phyloP scores from a whole-genome alignment of 2,797 vertebrate genomes.

The Myotis vivesi region DNA sequence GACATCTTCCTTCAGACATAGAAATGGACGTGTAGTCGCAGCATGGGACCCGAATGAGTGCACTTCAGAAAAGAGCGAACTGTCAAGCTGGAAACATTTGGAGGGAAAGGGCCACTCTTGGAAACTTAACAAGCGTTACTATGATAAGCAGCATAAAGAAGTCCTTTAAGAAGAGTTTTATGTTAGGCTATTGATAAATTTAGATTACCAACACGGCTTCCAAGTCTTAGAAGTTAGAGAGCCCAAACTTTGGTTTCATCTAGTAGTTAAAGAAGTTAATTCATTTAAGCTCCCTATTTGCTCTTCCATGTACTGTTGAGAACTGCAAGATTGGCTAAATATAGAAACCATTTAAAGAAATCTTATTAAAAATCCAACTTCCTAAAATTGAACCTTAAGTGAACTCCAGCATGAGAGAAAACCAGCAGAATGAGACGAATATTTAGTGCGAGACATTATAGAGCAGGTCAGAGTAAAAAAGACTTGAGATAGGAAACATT shows the following conservation, averaged over 20 bases:
- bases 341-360: slow-evolving; percentile 62
- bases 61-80: neutral
- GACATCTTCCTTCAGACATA: neutral
- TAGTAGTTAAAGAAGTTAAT: slow-evolving; percentile 33
- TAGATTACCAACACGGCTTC: neutral
- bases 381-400: slow-evolving; percentile 69
- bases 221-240: slow-evolving; percentile 41
- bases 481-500: neutral
- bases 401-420: slow-evolving; percentile 55
- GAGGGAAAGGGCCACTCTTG: neutral
- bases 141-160: slow-evolving; percentile 12
- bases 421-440: slow-evolving; percentile 33
- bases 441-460: slow-evolving; percentile 52
- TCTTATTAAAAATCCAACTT: slow-evolving; percentile 69
- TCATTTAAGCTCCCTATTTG: slow-evolving; percentile 40
- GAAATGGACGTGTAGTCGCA: neutral
- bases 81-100: slow-evolving; percentile 20
- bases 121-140: neutral
- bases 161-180: neutral
- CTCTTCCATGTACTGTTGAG: slow-evolving; percentile 51
- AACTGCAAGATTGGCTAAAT: slow-evolving; percentile 61
- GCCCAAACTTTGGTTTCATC: slow-evolving; percentile 41
- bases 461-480: slow-evolving; percentile 16
- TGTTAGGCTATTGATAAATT: slow-evolving; percentile 54
- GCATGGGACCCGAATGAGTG: neutral